A percentile compares a stretch with the other conserved stretches of the same genome.
These are phyloP conservation scores for Agrochola circellaris DNA, from an alignment of 2,888 invertebrate species.

Conservation along the genomic window DNA sequence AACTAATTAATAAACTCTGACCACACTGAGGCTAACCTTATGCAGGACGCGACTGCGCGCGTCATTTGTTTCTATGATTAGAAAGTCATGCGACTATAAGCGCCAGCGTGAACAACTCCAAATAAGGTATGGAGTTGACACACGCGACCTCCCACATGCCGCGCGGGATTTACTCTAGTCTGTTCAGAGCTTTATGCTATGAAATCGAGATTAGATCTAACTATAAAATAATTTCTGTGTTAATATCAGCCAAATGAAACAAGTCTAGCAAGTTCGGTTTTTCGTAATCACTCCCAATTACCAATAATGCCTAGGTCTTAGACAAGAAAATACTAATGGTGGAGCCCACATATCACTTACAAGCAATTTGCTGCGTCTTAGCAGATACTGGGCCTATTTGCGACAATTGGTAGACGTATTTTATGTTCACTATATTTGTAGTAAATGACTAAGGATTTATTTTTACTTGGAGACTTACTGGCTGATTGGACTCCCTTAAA, in stretches of 20 bases:
- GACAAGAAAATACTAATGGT: constrained; percentile 14
- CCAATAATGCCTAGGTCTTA: background rate
- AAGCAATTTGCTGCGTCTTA: constrained; percentile 19
- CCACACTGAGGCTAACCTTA: too few species aligned
- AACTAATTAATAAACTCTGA: background rate
- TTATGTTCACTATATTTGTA: constrained; percentile 5
- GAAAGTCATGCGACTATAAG: too few species aligned
- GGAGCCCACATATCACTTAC: constrained; percentile 16
- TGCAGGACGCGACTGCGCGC: too few species aligned
- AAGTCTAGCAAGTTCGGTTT: background rate
- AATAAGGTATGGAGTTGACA: too few species aligned
- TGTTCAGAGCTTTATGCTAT: too few species aligned
- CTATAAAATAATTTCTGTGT: background rate
- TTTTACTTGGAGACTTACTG: background rate
- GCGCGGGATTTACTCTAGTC: too few species aligned
- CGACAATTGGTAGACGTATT: background rate
- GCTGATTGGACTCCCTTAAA: background rate
- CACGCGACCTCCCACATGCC: too few species aligned
- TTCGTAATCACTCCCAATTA: constrained; percentile 9
- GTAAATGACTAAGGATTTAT: background rate
- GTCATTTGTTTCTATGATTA: too few species aligned
- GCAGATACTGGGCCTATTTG: background rate
- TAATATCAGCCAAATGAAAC: background rate
- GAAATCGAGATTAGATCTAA: background rate
- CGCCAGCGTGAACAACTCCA: too few species aligned